A percentile compares a stretch with the other conserved stretches of the same genome.
Evolutionary conservation across 2,888 invertebrate genomes (phyloP).

Genomic region (Eumacrocentrus americanus): DNA sequence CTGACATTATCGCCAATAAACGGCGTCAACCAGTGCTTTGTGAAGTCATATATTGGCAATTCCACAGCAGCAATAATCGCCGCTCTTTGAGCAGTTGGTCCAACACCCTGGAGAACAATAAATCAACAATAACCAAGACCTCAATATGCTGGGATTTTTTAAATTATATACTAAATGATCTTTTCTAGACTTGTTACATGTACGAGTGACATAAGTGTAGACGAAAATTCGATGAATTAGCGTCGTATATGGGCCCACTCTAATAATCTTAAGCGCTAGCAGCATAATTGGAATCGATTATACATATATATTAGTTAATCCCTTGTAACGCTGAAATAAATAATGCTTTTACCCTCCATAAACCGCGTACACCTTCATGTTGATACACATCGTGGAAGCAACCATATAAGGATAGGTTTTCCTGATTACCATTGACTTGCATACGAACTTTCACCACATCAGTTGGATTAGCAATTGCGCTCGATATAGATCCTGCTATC

Average conservation of each 20-base stretch:
- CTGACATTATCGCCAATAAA: conserved; percentile 78
- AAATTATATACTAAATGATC: too few relatives aligned
- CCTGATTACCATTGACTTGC: conserved; percentile 72
- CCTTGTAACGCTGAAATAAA: conserved; percentile 13
- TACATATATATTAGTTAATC: background rate
- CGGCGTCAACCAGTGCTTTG: conserved; percentile 76
- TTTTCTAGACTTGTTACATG: too few relatives aligned
- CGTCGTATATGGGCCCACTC: too few relatives aligned
- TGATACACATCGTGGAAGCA: conserved; percentile 84
- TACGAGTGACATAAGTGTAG: background rate
- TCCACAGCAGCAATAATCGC: conserved; percentile 93
- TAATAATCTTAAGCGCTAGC: too few relatives aligned
- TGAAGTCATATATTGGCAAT: conserved; percentile 90
- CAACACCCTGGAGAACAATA: conserved; percentile 73
- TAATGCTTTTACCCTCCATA: conserved; percentile 76
- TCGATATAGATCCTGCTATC: conserved; percentile 85
- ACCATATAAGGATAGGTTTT: conserved; percentile 66
- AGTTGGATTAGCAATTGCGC: conserved; percentile 95
- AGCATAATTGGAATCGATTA: background rate
- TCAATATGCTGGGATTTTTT: too few relatives aligned
- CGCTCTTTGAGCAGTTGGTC: conserved; percentile 91
- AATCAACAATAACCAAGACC: conserved; percentile 12
- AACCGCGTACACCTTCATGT: conserved; percentile 81
- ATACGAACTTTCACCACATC: conserved; percentile 95
- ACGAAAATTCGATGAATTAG: conserved; percentile 13